Evolutionary conservation across 2,113 vertebrate species (phyloP), one percentile per base, ranked within the genome.

Genomic region (Seriola rivoliana): DNA sequence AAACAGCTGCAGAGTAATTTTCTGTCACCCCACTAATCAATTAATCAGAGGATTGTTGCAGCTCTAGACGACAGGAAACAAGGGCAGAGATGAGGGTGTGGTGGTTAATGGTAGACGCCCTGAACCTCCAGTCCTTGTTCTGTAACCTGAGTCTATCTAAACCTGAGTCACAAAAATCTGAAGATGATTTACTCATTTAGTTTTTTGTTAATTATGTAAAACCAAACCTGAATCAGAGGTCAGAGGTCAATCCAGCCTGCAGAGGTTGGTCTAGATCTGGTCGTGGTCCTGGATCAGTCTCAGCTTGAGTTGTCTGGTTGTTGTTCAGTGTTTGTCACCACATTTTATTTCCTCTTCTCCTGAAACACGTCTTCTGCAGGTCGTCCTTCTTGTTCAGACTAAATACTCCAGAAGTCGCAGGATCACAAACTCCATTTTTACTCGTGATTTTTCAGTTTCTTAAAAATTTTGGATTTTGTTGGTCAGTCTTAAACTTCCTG

Each of bases 181-280:
- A 57, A 50, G 48, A 1, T 8, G 17, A 52, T 12, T 23, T 23
- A 17, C 7, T 46, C 17, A 11, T 17, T n/a, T n/a, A 23, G 2
- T 23, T 54, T 57, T 29, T 29, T 23, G 4, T 29, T 44, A 36
- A 52, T 19, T 13, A 57, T 48, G 16, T 48, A 17, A 64, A 42
- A 14, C 25, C 73, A 75, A 72, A 86, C 59, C 83, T 86, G 71
- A 21, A 48, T 52, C 50, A 8, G 62, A 36, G 74, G 50, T 70
- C 72, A 57, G 40, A 83, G 36, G 71, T 55, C 1, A 42, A 52
- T 58, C 57, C 64, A 60, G 16, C 11, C 11, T 9, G n/a, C 44
- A 32, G 16, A 62, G 29, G 71, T 71, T n/a, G 16, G 65, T 58
- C 50, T n/a, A 2, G 75, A 36, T 42, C 40, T 46, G 62, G 54